These are phyloP conservation scores for Carpatolechia fugitivella DNA, from an alignment of 2,888 invertebrate species.

Conservation along the genomic window DNA sequence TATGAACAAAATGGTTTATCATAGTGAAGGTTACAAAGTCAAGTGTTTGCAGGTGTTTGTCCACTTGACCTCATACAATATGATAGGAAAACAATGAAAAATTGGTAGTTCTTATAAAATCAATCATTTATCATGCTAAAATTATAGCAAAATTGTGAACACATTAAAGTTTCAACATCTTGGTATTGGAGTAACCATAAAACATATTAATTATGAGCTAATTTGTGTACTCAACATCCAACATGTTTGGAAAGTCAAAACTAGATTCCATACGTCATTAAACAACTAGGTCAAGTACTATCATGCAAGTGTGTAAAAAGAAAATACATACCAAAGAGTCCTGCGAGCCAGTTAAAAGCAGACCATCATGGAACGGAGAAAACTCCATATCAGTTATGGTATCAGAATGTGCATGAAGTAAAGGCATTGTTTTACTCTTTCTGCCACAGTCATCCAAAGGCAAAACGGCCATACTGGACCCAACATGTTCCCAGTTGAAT, in stretches of 20 bases:
- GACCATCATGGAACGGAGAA: conserved; percentile 96
- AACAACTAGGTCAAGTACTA: conserved; percentile 28
- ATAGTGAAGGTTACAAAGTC: too few relatives aligned
- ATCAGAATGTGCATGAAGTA: conserved; percentile 92
- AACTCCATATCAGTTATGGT: conserved; percentile 97
- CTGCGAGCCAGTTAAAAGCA: conserved; percentile 93
- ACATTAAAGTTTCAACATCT: background rate
- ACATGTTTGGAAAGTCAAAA: conserved; percentile 32
- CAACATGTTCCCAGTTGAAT: conserved; percentile 96
- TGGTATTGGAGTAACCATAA: background rate
- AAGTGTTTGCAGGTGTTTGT: too few relatives aligned
- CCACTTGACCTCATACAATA: too few relatives aligned
- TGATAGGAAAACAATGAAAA: too few relatives aligned
- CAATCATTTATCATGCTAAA: too few relatives aligned
- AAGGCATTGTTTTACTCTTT: conserved; percentile 92
- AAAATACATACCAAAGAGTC: conserved; percentile 84
- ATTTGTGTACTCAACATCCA: background rate
- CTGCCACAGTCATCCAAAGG: conserved; percentile 93
- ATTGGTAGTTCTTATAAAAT: too few relatives aligned
- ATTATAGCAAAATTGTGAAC: too few relatives aligned
- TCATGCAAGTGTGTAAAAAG: conserved; percentile 20
- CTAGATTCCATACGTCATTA: conserved; percentile 31
- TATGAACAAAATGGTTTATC: too few relatives aligned
- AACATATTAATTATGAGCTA: background rate
- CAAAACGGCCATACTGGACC: conserved; percentile 93